Percentiles rank a stretch among this genome's conserved stretches.
These are phyloP conservation scores for Potamarius usumacintae DNA, from an alignment of 2,113 vertebrate genomes.

Conservation along the genomic window DNA sequence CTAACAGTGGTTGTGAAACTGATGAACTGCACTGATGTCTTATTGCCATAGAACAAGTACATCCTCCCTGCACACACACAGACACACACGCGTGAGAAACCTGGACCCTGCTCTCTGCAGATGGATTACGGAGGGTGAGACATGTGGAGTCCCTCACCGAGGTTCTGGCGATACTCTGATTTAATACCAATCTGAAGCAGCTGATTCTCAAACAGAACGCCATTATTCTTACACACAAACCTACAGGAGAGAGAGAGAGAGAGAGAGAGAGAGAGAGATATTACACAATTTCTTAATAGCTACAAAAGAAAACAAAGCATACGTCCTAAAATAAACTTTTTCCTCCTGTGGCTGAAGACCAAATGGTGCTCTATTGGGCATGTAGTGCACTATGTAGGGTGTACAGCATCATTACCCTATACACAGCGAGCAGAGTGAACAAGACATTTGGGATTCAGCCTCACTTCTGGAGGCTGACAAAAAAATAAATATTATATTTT, in stretches of 20 bases:
- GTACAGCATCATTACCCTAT: too few relatives aligned
- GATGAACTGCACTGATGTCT: slow-evolving; percentile 90
- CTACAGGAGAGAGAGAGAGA: slow-evolving; percentile 59
- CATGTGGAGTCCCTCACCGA: slow-evolving; percentile 73
- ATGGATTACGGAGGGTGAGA: background rate
- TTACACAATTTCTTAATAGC: too few relatives aligned
- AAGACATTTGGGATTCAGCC: too few relatives aligned
- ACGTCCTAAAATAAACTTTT: too few relatives aligned
- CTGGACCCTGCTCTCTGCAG: background rate
- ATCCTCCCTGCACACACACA: slow-evolving; percentile 78
- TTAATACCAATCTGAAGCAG: slow-evolving; percentile 91
- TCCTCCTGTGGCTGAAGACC: too few relatives aligned
- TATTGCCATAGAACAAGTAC: slow-evolving; percentile 94
- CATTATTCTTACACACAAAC: slow-evolving; percentile 94
- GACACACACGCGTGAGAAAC: background rate
- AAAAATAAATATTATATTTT: too few relatives aligned
- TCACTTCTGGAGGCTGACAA: too few relatives aligned
- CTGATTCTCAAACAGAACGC: slow-evolving; percentile 91
- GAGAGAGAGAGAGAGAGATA: background rate
- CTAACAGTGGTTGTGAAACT: slow-evolving; percentile 82
- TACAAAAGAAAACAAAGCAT: too few relatives aligned
- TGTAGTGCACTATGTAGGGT: background rate
- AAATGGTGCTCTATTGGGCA: too few relatives aligned
- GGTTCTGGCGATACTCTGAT: slow-evolving; percentile 90
- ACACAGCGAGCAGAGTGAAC: too few relatives aligned